phyloP scores from a whole-genome alignment of 2,888 invertebrate genomes.

The Sclerodermus sp. region DNA sequence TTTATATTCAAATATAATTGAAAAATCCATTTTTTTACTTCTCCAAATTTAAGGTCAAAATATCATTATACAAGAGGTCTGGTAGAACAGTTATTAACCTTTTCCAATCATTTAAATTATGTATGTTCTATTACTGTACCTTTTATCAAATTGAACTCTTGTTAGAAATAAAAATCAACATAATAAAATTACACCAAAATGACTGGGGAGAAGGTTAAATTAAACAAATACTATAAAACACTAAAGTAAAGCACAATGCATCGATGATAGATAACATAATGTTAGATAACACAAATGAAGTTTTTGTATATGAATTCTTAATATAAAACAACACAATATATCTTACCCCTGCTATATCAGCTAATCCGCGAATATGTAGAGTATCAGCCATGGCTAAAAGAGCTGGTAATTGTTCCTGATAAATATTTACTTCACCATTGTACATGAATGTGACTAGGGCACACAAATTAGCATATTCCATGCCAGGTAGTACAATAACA shows the following conservation, averaged over 20 bases:
- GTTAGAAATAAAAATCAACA: not conserved
- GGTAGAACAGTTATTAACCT: not conserved
- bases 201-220: too few relatives aligned
- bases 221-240: not conserved
- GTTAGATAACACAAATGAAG: not conserved
- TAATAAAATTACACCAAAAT: not conserved
- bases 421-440: conserved; percentile 84
- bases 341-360: conserved; percentile 75
- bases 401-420: conserved; percentile 75
- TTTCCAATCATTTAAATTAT: not conserved
- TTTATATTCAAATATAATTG: too few relatives aligned
- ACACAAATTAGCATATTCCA: conserved; percentile 70
- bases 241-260: not conserved
- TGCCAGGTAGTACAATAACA: conserved; percentile 72
- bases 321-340: conserved; percentile 4
- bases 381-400: conserved; percentile 78
- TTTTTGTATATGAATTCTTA: not conserved
- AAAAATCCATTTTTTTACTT: too few relatives aligned
- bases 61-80: not conserved
- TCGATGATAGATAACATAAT: not conserved
- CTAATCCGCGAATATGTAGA: conserved; percentile 79
- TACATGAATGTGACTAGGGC: conserved; percentile 86
- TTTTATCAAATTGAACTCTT: not conserved
- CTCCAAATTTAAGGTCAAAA: too few relatives aligned
- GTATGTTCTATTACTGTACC: too few relatives aligned